These are phyloP conservation scores for Thereva unica DNA, from an alignment of 2,888 invertebrate genomes.

Conservation along the genomic window DNA sequence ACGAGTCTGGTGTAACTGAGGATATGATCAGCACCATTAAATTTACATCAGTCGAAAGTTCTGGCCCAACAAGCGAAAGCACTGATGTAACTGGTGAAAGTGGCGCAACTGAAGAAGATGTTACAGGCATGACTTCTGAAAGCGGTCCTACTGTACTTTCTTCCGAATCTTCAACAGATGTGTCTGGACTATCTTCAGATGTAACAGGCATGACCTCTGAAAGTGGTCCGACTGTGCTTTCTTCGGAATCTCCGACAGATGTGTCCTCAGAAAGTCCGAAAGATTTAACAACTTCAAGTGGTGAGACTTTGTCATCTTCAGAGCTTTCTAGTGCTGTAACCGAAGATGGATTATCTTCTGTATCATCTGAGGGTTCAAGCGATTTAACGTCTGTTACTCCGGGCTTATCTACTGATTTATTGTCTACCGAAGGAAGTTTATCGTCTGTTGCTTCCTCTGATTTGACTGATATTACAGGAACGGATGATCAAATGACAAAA, in stretches of 20 bases:
- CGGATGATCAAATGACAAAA: constrained; percentile 4
- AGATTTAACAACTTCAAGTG: constrained; percentile 2
- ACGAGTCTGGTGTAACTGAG: too few relatives aligned
- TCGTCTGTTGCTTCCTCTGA: constrained; percentile 17
- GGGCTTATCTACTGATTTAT: too few relatives aligned
- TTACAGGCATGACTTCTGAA: too few relatives aligned
- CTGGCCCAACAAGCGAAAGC: constrained; percentile 51
- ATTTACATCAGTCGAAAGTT: constrained; percentile 39
- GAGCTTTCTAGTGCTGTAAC: constrained; percentile 25
- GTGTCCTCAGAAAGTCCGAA: too few relatives aligned
- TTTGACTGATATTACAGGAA: constrained; percentile 23
- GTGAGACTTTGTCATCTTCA: constrained; percentile 3
- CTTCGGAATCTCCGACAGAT: too few relatives aligned
- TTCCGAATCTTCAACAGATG: too few relatives aligned
- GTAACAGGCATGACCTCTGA: too few relatives aligned
- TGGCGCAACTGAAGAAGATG: constrained; percentile 24
- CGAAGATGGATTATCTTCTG: constrained; percentile 16
- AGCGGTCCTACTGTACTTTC: too few relatives aligned
- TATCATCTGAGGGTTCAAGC: constrained; percentile 4
- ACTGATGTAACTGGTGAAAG: constrained; percentile 46
- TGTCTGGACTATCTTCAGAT: too few relatives aligned
- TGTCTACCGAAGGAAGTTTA: not conserved
- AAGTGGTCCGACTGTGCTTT: too few relatives aligned
- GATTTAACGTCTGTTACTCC: too few relatives aligned
- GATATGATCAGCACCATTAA: too few relatives aligned